Base-by-base conservation (phyloP, 2,797 vertebrate genomes). In the Synanceia verrucosa region DNA sequence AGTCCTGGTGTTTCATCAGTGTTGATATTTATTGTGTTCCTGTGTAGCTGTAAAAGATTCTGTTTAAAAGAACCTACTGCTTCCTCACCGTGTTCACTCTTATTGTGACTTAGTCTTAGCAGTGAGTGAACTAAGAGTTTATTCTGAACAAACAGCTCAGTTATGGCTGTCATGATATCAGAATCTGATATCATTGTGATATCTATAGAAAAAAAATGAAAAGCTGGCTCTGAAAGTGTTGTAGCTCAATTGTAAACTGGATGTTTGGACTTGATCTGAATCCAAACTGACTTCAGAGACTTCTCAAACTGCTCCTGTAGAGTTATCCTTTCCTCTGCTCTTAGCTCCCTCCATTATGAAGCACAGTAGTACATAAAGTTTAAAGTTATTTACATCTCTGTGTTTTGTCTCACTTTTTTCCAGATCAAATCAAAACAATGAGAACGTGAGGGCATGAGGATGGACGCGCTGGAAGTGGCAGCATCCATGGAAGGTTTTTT, bases 371-470 rank as follows among this genome's bases (percentile, higher is more conserved):
- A 33, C 26, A 18, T 41, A n/a, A 41, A 8, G 6, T 10, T 5
- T 10, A 0, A 39, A 34, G 0, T 10, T 29, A 46, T 26, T 43
- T 6, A 28, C 24, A 21, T 3, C 9, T 51, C 29, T 33, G 4
- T 56, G 3, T 60, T 59, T 50, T 24, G 4, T 74, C 6, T 50
- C 24, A 0, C 12, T 0, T 77, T 31, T 72, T 79, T 76, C 8
- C 87, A 95, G 94, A 95, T 93, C 94, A 95, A 88, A 95, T 95
- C 86, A 93, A 92, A 90, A 86, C 90, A 70, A 86, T 93, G 88
- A 92, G 86, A 93, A 94, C 90, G 46, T 95, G 92, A 95, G 72
- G 50, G 34, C 47, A 36, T 91, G 70, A 79, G 69, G 65, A 59
- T 8, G 29, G 21, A 60, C 14, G 21, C 1, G 0, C 4, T 5